Percentiles rank a stretch among this genome's conserved stretches.
Conservation (phyloP, 2,113 vertebrate species). For the Puntigrus tetrazona region DNA sequence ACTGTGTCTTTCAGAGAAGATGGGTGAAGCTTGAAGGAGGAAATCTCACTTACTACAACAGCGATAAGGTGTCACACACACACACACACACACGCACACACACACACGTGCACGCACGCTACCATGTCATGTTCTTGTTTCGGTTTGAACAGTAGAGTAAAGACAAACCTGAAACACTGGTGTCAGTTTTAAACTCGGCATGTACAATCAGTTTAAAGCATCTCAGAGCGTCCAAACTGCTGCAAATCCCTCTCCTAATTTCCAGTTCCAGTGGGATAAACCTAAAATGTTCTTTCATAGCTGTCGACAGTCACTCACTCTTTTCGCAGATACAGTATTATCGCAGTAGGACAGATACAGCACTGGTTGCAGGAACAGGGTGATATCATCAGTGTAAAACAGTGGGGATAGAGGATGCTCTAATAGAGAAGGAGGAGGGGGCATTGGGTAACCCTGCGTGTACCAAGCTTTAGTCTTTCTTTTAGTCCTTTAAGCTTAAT, state of each 20-base stretch:
- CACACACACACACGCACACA: not conserved
- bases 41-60: constrained; percentile 90
- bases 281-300: not conserved
- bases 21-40: constrained; percentile 93
- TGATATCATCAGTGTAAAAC: constrained; percentile 29
- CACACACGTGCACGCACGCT: not conserved
- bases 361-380: not conserved
- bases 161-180: not conserved
- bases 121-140: not conserved
- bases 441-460: constrained; percentile 40
- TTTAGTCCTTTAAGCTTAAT: constrained; percentile 37
- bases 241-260: constrained; percentile 14
- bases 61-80: constrained; percentile 80
- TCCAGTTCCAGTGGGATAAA: not conserved
- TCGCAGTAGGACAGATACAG: not conserved
- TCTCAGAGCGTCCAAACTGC: not conserved
- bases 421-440: not conserved
- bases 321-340: constrained; percentile 20
- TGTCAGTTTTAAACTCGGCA: not conserved
- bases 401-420: not conserved
- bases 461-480: constrained; percentile 37
- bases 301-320: constrained; percentile 11
- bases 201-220: constrained; percentile 8
- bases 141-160: not conserved
- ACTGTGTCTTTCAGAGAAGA: constrained; percentile 89